Conservation (phyloP, 2,113 vertebrate genomes). For the Prunella fulvescens region DNA sequence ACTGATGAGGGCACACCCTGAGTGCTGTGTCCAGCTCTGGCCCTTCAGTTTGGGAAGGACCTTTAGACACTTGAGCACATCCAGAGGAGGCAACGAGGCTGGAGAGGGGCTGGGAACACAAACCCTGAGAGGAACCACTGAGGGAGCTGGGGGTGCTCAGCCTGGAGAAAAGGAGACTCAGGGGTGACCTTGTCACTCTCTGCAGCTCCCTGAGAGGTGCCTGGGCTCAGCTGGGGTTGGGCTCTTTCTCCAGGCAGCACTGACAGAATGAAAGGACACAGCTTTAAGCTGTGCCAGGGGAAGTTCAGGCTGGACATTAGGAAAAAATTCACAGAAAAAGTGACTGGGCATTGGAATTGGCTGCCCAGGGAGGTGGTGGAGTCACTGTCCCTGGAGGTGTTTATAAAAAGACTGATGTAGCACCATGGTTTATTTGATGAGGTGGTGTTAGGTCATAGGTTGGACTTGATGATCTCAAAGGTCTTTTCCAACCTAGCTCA, state of each 20-base stretch:
- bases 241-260: not conserved
- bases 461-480: not conserved
- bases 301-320: not conserved
- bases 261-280: too few relatives aligned
- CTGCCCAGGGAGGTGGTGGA: not conserved
- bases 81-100: too few relatives aligned
- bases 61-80: rapidly evolving
- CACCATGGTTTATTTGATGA: not conserved
- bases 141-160: not conserved
- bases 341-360: not conserved
- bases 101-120: not conserved
- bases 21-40: not conserved
- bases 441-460: not conserved
- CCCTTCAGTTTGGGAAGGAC: not conserved
- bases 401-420: not conserved
- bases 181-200: not conserved
- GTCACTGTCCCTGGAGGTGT: not conserved
- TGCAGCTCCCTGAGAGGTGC: not conserved
- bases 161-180: not conserved
- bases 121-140: rapidly evolving
- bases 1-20: rapidly evolving
- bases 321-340: not conserved
- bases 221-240: rapidly evolving
- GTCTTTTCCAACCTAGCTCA: not conserved
- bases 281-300: not conserved